Evolutionary conservation across 2,113 vertebrate genomes (phyloP).

Genomic region (Nothobranchius kuhntae): DNA sequence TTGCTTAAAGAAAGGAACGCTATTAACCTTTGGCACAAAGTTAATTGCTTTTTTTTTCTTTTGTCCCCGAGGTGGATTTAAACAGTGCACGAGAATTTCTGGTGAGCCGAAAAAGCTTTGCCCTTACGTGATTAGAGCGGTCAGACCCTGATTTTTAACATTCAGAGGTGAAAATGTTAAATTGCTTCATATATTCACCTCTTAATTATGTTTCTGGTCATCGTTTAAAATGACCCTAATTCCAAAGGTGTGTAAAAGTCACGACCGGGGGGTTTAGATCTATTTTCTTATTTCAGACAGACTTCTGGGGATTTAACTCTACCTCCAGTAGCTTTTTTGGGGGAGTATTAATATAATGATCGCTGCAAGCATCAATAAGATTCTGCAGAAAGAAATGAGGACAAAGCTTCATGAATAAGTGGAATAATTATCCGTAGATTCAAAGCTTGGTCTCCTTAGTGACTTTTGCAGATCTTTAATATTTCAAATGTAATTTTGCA

Average conservation of each 20-base stretch:
- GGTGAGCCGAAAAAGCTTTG: conserved; percentile 21
- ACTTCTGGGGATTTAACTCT: conserved; percentile 4
- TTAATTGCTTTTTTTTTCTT: conserved; percentile 66
- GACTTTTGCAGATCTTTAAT: conserved; percentile 30
- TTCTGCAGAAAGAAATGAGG: conserved; percentile 13
- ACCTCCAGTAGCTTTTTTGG: conserved; percentile 3
- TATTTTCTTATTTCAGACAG: conserved; percentile 13
- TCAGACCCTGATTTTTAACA: conserved; percentile 50
- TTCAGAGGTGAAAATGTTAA: conserved; percentile 28
- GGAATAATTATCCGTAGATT: conserved; percentile 30
- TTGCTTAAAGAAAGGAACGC: conserved; percentile 53
- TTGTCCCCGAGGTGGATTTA: conserved; percentile 25
- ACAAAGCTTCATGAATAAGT: conserved; percentile 27
- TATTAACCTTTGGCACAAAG: conserved; percentile 72
- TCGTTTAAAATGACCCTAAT: conserved; percentile 16
- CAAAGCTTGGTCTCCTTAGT: conserved; percentile 19
- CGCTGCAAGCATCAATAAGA: conserved; percentile 20
- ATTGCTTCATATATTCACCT: conserved; percentile 19
- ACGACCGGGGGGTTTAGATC: conserved; percentile 14
- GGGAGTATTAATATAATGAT: conserved; percentile 5
- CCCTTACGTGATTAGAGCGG: conserved; percentile 41
- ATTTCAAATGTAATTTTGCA: conserved; percentile 13
- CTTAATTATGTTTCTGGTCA: conserved; percentile 21
- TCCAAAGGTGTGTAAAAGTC: neutral
- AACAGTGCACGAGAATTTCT: conserved; percentile 42